A percentile compares a stretch with the other conserved stretches of the same genome.
Conservation (phyloP, 2,113 vertebrate genomes). For the Campylorhamphus procurvoides region DNA sequence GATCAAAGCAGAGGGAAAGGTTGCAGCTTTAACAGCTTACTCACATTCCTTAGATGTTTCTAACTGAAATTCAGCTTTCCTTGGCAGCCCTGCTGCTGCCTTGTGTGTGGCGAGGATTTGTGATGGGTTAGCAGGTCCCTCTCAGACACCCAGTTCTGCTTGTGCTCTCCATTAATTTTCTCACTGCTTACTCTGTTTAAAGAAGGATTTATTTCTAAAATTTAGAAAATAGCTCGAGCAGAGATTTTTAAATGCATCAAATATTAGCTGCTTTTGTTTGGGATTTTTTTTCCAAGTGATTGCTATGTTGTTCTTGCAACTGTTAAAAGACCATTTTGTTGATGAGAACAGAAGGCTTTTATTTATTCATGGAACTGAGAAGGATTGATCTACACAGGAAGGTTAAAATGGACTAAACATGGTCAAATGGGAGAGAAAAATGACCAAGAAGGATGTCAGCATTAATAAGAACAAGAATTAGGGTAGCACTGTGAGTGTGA, state of each 20-base stretch:
- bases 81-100: background rate
- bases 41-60: slow-evolving; percentile 39
- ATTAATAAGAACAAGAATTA: background rate
- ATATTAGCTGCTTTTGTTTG: slow-evolving; percentile 14
- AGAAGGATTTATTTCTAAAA: background rate
- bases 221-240: background rate
- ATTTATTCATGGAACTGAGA: slow-evolving; percentile 54
- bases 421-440: background rate
- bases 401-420: slow-evolving; percentile 42
- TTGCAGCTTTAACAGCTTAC: background rate
- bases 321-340: slow-evolving; percentile 37
- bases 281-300: background rate
- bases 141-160: background rate
- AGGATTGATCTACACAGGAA: slow-evolving; percentile 2
- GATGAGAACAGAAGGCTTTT: slow-evolving; percentile 44
- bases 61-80: slow-evolving; percentile 31
- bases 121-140: background rate
- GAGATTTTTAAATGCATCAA: slow-evolving; percentile 15
- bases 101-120: background rate
- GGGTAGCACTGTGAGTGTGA: background rate
- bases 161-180: background rate
- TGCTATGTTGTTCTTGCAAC: slow-evolving; percentile 50
- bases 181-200: background rate
- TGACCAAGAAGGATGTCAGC: background rate
- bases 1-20: slow-evolving; percentile 49